Evolutionary conservation across 1,140 invertebrate species (phyloP).

Genomic region (Atopsyche davidsoni): DNA sequence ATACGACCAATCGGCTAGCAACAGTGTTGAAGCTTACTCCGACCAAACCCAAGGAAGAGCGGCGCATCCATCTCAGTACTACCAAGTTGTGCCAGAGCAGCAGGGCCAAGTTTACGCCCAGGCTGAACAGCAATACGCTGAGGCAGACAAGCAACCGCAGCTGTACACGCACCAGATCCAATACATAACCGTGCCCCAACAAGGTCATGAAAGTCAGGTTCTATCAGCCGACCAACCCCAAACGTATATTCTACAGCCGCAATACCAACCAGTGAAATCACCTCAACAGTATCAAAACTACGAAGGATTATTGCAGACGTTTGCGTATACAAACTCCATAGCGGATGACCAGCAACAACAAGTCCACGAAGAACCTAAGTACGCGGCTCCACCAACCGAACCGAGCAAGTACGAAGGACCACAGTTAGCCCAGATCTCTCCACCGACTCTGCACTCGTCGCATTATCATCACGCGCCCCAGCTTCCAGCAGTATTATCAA

Average conservation of each 20-base stretch:
- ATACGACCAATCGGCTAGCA: slow-evolving; percentile 19
- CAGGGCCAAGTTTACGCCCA: no score
- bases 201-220: slow-evolving; percentile 5
- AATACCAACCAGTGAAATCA: slow-evolving; percentile 8
- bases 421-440: neutral
- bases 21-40: slow-evolving; percentile 11
- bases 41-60: slow-evolving; percentile 16
- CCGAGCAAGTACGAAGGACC: slow-evolving; percentile 1
- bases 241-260: slow-evolving; percentile 8
- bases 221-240: neutral
- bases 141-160: slow-evolving; percentile 1
- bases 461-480: neutral
- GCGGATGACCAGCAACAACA: slow-evolving; percentile 12
- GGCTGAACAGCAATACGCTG: no score
- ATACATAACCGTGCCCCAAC: slow-evolving; percentile 5
- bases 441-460: slow-evolving; percentile 1
- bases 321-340: slow-evolving; percentile 2
- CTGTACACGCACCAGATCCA: slow-evolving; percentile 4
- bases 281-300: slow-evolving; percentile 12
- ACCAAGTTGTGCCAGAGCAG: no score
- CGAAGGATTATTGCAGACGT: slow-evolving; percentile 9
- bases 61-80: no score
- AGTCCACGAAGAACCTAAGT: slow-evolving; percentile 10
- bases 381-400: neutral
- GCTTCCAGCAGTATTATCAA: slow-evolving; percentile 20